These are phyloP conservation scores for Pammene aurita DNA, from an alignment of 2,888 invertebrate species.

Conservation along the genomic window DNA sequence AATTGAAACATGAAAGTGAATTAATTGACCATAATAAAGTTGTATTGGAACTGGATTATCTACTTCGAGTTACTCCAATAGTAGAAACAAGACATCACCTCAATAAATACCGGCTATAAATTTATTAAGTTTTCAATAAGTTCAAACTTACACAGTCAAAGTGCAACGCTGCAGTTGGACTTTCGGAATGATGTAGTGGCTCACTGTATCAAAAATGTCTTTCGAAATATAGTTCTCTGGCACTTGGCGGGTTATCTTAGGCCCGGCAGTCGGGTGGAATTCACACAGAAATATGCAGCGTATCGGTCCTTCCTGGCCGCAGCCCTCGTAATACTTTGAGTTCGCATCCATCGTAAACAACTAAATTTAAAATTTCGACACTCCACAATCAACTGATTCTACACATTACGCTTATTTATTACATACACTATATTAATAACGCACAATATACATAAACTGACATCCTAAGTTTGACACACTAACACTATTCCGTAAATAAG, in stretches of 20 bases:
- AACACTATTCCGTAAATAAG: conserved; percentile 57
- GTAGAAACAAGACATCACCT: not conserved
- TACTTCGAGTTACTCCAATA: conserved; percentile 10
- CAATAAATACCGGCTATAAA: not conserved
- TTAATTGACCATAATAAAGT: conserved; percentile 25
- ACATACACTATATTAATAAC: conserved; percentile 42
- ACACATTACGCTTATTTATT: conserved; percentile 47
- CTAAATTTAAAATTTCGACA: conserved; percentile 44
- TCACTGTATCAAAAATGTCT: conserved; percentile 91
- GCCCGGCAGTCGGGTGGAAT: conserved; percentile 89
- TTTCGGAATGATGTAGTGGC: conserved; percentile 93
- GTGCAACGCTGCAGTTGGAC: conserved; percentile 90
- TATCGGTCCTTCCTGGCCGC: conserved; percentile 87
- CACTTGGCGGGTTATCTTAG: conserved; percentile 91
- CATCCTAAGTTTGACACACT: conserved; percentile 48
- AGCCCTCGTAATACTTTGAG: conserved; percentile 81
- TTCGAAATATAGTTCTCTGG: conserved; percentile 91
- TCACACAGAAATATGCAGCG: conserved; percentile 91
- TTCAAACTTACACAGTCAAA: conserved; percentile 88
- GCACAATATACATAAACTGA: conserved; percentile 23
- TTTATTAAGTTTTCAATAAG: not conserved
- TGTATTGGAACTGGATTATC: conserved; percentile 13
- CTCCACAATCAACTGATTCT: conserved; percentile 44
- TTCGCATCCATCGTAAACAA: conserved; percentile 73
- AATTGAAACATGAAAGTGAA: conserved; percentile 19